A percentile compares a stretch with the other conserved stretches of the same genome.
These are phyloP conservation scores for Beris chalybata DNA, from an alignment of 2,888 invertebrate genomes.

Conservation along the genomic window DNA sequence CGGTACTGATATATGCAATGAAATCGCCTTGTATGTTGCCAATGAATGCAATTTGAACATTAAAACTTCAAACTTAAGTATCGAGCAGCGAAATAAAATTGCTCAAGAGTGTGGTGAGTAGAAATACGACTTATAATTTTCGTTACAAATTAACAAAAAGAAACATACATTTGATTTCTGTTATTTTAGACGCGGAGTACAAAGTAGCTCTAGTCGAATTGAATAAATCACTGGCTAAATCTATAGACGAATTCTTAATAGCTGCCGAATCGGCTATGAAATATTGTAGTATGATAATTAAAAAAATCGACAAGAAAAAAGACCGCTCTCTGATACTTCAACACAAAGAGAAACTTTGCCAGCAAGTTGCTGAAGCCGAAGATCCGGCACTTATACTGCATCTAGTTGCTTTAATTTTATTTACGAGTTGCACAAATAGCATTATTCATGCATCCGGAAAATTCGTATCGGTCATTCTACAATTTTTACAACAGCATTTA, in stretches of 20 bases:
- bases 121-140: neutral
- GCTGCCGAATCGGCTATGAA: constrained; percentile 73
- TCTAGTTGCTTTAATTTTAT: constrained; percentile 74
- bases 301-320: constrained; percentile 89
- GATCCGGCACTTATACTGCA: constrained; percentile 82
- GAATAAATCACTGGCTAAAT: constrained; percentile 68
- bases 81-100: constrained; percentile 71
- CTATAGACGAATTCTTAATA: constrained; percentile 77
- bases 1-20: constrained; percentile 79
- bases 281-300: constrained; percentile 76
- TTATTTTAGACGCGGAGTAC: constrained; percentile 63
- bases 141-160: neutral
- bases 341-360: constrained; percentile 79
- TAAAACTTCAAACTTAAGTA: constrained; percentile 60
- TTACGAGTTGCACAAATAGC: constrained; percentile 76
- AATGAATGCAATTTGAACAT: constrained; percentile 70
- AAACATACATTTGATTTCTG: neutral
- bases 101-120: constrained; percentile 61
- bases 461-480: constrained; percentile 81
- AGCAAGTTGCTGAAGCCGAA: constrained; percentile 72
- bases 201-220: constrained; percentile 67
- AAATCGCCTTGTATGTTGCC: constrained; percentile 77
- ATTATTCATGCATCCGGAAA: constrained; percentile 93
- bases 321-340: constrained; percentile 74
- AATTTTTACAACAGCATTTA: constrained; percentile 71